phyloP scores from a whole-genome alignment of 2,797 vertebrate genomes.

The Ibycter americanus region DNA sequence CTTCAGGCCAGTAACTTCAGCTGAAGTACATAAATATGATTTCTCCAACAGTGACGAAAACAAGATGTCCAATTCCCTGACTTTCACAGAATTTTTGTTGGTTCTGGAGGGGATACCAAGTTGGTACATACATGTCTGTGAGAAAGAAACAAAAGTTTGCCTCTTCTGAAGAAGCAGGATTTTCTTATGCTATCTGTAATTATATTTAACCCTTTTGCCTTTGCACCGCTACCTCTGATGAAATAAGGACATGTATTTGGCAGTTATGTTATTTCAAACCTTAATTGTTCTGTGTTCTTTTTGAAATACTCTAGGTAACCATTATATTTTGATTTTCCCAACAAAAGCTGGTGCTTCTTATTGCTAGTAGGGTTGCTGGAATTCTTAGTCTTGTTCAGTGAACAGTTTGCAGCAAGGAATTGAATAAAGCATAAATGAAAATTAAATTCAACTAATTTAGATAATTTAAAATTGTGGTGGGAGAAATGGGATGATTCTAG shows the following conservation, averaged over 20 bases:
- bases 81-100: not conserved
- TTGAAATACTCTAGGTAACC: not conserved
- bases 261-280: not conserved
- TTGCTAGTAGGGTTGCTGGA: not conserved
- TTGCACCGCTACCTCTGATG: not conserved
- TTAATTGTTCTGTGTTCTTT: not conserved
- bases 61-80: not conserved
- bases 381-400: not conserved
- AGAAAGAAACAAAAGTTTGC: not conserved
- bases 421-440: not conserved
- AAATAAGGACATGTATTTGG: not conserved
- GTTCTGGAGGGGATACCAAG: not conserved
- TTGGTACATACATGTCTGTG: not conserved
- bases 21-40: not conserved
- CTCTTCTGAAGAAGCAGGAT: not conserved
- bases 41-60: not conserved
- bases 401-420: not conserved
- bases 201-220: not conserved
- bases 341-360: not conserved
- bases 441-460: not conserved
- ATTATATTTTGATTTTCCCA: not conserved
- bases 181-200: not conserved
- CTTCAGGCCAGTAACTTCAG: not conserved
- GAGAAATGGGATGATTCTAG: not conserved
- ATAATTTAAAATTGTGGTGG: not conserved